Base-by-base conservation (phyloP, 2,888 invertebrate genomes). In the Drosophila ezoana region DNA sequence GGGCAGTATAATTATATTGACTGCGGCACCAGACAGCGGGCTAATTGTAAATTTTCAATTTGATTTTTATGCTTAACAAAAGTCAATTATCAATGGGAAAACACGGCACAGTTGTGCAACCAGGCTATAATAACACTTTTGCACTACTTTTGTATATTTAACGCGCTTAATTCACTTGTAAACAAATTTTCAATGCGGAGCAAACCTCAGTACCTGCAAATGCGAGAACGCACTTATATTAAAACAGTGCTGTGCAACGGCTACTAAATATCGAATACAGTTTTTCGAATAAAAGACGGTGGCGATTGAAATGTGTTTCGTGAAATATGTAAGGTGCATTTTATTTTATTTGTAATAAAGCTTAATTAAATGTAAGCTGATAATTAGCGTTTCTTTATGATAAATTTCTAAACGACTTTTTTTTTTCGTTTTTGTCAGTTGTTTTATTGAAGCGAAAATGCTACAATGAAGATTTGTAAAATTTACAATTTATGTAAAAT, bases 141-240 rank as follows among this genome's bases (percentile, higher is more conserved):
- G 57, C 61, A 65, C 57, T 62, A 53, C 33, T 47, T 60, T 52
- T 53, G 14, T 38, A 41, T 35, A 62, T 62, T 69, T 20, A 43
- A 32, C 63, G 64, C 72, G 58, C 23, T 23, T 76, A 72, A 65
- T 70, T 33, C 60, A 66, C 54, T 65, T 60, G 66, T 74, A 75
- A 89, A 84, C 67, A 81, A 81, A 84, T 80, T 89, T 81, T 88
- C 53, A 79, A 72, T 57, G 56, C 72, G 71, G 74, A 80, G 73
- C 71, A 57, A 78, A 76, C 62, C 73, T 84, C 81, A 78, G 80
- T 90, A 90, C 89, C 90, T 89, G 89, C 88, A 88, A 92, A 91
- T 91, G 90, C 91, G 92, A 90, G 88, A 91, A 91, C 90, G 91
- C 91, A 91, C 91, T 90, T 89, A 84, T 88, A 88, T 87, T 86